Evolutionary conservation across 2,888 invertebrate genomes (phyloP), one percentile per base, ranked within the genome.

Genomic region (Eutolmus rufibarbis): DNA sequence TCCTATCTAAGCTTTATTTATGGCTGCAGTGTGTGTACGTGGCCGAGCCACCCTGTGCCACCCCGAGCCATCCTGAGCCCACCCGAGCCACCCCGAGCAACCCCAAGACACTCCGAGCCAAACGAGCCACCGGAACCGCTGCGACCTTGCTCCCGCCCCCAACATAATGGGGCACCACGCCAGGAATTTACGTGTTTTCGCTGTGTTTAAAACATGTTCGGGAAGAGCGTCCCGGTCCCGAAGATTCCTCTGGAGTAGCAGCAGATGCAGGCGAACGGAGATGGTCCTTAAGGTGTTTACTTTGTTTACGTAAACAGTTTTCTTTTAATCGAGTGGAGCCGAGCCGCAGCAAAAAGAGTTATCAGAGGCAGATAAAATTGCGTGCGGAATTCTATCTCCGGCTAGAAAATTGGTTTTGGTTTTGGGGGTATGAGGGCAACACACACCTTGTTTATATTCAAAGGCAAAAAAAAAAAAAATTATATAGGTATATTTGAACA

Each of bases 281-380:
- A 40, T 78, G 9, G 23, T 78, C 43, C 78, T 76, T 37, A 34
- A 76, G 76, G 78, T 78, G 78, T 78, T 78, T 78, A 43, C 78
- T 78, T 23, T 78, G 78, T 78, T 78, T 78, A 78, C 78, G 78
- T 46, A 78, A 78, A 78, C 78, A 78, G 34, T 78, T 66, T 66
- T 78, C 37, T 78, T 78, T 78, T 78, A 78, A 37, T 40, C 37
- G 78, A 76, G 78, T 43, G n/a, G 43, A 78, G 40, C 14, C 19
- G 23, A 46, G 12, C 43, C 12, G 78, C n/a, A 19, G 23, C 8
- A 43, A 78, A n/a, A 43, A 37, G 28, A 66, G 66, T 66, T 66
- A 66, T 66, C 66, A 66, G 12, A 7, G 37, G 76, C 16, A 8
- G 40, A 76, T 40, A 66, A 66, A 66, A 66, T 66, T 66, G 66